Percentiles rank a stretch among this genome's conserved stretches.
These are phyloP conservation scores for Psittacula derbiana DNA, from an alignment of 2,797 vertebrate species.

Conservation along the genomic window DNA sequence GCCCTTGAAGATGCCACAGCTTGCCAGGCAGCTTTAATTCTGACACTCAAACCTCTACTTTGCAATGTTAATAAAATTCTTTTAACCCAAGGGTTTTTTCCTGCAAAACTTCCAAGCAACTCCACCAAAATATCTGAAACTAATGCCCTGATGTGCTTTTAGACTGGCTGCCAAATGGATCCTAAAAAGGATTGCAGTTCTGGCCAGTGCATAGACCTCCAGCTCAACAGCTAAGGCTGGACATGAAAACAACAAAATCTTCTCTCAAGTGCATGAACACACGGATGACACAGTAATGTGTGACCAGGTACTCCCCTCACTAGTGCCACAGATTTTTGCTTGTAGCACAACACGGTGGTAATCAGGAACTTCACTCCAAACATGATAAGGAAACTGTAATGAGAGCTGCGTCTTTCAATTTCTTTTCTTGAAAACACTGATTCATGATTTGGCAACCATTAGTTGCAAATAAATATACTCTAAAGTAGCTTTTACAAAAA, in stretches of 20 bases:
- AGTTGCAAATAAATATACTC: not conserved
- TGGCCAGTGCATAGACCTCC: not conserved
- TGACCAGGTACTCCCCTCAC: not conserved
- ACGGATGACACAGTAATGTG: not conserved
- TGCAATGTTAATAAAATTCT: not conserved
- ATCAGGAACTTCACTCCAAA: not conserved
- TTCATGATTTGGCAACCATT: not conserved
- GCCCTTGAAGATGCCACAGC: not conserved
- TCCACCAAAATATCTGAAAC: not conserved
- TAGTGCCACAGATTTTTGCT: not conserved
- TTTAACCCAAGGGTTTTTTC: not conserved
- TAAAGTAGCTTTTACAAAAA: not conserved
- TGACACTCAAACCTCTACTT: constrained; percentile 8
- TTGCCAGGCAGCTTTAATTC: constrained; percentile 3
- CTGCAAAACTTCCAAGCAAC: not conserved
- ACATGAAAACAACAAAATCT: not conserved
- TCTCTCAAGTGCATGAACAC: not conserved
- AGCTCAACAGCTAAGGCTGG: not conserved
- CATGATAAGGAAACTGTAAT: not conserved
- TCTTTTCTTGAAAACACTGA: not conserved
- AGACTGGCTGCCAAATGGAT: not conserved
- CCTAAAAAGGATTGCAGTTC: not conserved
- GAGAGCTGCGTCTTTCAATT: not conserved
- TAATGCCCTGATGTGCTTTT: not conserved
- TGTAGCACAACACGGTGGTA: not conserved